A percentile compares a stretch with the other conserved stretches of the same genome.
Evolutionary conservation across 2,888 invertebrate genomes (phyloP).

Genomic region (Agrotis segetum): DNA sequence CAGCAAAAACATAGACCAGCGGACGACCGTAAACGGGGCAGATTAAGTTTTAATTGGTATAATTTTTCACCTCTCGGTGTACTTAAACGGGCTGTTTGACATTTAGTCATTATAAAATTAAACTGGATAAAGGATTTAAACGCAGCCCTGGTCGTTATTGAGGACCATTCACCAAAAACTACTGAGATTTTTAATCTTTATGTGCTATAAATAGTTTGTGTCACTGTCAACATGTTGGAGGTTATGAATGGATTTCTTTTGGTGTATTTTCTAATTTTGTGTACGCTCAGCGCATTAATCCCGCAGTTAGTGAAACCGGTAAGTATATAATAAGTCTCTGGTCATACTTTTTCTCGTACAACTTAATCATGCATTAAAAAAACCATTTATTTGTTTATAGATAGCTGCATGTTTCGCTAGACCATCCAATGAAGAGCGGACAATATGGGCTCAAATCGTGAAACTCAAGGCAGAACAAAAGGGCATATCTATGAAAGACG

Average conservation of each 20-base stretch:
- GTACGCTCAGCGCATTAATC: constrained; percentile 85
- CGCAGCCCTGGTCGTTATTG: not conserved
- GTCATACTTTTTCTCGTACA: not conserved
- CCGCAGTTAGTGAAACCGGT: constrained; percentile 89
- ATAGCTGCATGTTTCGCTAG: constrained; percentile 87
- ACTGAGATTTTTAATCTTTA: not conserved
- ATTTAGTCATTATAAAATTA: too few species aligned
- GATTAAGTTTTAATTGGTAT: too few species aligned
- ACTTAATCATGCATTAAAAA: not conserved
- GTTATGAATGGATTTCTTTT: constrained; percentile 86
- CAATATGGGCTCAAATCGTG: constrained; percentile 80
- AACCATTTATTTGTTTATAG: constrained; percentile 74
- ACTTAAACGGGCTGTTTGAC: too few species aligned
- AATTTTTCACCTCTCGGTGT: too few species aligned
- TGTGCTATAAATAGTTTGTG: not conserved
- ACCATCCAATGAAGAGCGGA: constrained; percentile 84
- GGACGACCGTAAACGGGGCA: too few species aligned
- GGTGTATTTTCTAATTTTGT: constrained; percentile 85
- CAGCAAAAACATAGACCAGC: too few species aligned
- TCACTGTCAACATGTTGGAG: constrained; percentile 78
- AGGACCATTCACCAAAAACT: not conserved
- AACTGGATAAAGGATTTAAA: too few species aligned
- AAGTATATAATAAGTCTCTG: constrained; percentile 66
- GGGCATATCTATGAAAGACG: constrained; percentile 89
- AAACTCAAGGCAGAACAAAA: constrained; percentile 87